A percentile compares a stretch with the other conserved stretches of the same genome.
These are phyloP conservation scores for Apis laboriosa DNA, from an alignment of 1,140 invertebrate genomes.

Conservation along the genomic window DNA sequence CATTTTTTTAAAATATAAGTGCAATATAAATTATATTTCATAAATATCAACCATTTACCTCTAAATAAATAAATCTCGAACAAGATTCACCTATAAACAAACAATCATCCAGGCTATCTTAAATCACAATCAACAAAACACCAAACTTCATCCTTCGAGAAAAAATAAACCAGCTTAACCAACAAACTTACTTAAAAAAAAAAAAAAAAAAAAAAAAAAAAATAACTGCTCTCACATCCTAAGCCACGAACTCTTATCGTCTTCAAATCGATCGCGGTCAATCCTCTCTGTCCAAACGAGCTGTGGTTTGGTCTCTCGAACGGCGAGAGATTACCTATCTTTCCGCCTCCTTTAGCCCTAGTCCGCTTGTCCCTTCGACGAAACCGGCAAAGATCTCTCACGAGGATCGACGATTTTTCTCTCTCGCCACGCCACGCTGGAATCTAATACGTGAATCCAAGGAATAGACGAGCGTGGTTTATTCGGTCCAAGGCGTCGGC, in stretches of 20 bases:
- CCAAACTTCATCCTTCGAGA: no score
- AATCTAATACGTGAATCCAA: slow-evolving; percentile 17
- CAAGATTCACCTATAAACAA: no score
- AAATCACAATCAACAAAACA: neutral
- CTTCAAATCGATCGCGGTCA: slow-evolving; percentile 15
- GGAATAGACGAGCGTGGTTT: neutral
- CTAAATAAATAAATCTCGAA: no score
- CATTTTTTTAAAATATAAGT: no score
- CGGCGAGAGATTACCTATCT: slow-evolving; percentile 2
- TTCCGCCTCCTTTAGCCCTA: neutral
- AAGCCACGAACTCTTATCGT: neutral
- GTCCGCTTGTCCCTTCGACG: no score
- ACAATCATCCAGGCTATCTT: neutral
- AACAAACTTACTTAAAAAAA: no score
- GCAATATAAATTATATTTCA: no score
- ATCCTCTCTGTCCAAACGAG: slow-evolving; percentile 17
- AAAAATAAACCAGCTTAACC: neutral
- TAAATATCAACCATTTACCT: no score
- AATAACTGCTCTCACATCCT: neutral
- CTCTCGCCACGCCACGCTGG: neutral
- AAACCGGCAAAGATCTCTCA: neutral
- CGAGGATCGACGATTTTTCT: neutral
- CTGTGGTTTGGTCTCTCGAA: slow-evolving; percentile 8
- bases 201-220: neutral
- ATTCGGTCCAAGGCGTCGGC: neutral